These are phyloP conservation scores for Drosophila orosa DNA, from an alignment of 1,140 invertebrate species.

Conservation along the genomic window DNA sequence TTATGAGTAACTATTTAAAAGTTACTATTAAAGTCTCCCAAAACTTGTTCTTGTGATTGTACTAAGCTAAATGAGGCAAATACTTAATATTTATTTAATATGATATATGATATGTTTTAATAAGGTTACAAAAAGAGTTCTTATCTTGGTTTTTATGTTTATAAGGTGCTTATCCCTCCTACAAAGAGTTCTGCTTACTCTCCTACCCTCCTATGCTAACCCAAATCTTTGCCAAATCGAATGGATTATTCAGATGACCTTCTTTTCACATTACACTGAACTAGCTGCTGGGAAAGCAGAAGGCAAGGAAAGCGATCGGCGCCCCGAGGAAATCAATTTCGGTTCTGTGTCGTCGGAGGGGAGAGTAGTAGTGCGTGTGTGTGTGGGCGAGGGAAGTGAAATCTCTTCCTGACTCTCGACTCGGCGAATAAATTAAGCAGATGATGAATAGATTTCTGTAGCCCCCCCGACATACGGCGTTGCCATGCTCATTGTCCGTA, in stretches of 20 bases:
- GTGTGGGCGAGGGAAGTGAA: slow-evolving; percentile 29
- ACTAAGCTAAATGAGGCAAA: rapidly evolving
- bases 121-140: not conserved
- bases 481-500: slow-evolving; percentile 9
- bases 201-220: not conserved
- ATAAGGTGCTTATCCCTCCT: not conserved
- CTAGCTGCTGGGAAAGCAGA: slow-evolving; percentile 63
- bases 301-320: slow-evolving; percentile 29
- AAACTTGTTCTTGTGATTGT: no score
- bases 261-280: slow-evolving; percentile 51
- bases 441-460: slow-evolving; percentile 24
- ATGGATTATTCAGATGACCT: slow-evolving; percentile 38
- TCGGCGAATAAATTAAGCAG: slow-evolving; percentile 33
- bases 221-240: not conserved
- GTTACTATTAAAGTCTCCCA: not conserved
- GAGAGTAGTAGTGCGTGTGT: slow-evolving; percentile 8
- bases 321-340: slow-evolving; percentile 15
- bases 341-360: slow-evolving; percentile 3
- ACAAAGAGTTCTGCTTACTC: not conserved
- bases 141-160: not conserved
- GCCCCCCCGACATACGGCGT: not conserved
- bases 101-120: not conserved
- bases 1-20: not conserved
- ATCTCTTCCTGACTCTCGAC: slow-evolving; percentile 44
- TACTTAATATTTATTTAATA: not conserved